A percentile compares a stretch with the other conserved stretches of the same genome.
These are phyloP conservation scores for Anseranas semipalmata DNA, from an alignment of 2,113 vertebrate genomes.

Conservation along the genomic window DNA sequence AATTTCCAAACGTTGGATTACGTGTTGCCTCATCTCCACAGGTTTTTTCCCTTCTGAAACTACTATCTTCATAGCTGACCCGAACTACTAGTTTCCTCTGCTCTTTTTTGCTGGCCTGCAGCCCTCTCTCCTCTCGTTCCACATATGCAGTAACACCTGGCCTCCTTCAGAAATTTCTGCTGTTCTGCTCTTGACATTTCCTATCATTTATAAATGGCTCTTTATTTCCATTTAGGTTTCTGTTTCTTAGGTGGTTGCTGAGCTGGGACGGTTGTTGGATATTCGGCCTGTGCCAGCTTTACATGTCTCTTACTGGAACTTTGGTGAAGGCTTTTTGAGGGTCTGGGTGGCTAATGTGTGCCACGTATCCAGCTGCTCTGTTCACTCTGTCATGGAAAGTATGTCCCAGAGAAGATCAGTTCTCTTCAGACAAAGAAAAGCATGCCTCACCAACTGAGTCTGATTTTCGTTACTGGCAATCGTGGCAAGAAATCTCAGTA, in stretches of 20 bases:
- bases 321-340: neutral
- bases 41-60: neutral
- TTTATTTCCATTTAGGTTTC: neutral
- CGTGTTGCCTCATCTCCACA: neutral
- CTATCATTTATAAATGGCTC: neutral
- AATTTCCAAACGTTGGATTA: slow-evolving; percentile 22
- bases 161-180: neutral
- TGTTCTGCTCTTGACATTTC: neutral
- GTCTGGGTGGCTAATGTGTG: neutral
- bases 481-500: neutral
- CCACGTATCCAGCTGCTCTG: neutral
- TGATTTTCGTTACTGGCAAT: neutral
- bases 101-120: neutral
- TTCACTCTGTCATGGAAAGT: neutral
- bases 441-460: neutral
- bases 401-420: neutral
- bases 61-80: neutral
- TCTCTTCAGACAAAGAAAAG: neutral
- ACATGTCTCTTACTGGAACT: neutral
- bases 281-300: neutral
- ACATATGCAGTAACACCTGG: accelerated
- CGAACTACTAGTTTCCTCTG: neutral
- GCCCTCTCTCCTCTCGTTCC: neutral
- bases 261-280: neutral
- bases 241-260: neutral